Evolutionary conservation across 2,113 vertebrate genomes (phyloP), one percentile per base, ranked within the genome.

Genomic region (Strix uralensis): DNA sequence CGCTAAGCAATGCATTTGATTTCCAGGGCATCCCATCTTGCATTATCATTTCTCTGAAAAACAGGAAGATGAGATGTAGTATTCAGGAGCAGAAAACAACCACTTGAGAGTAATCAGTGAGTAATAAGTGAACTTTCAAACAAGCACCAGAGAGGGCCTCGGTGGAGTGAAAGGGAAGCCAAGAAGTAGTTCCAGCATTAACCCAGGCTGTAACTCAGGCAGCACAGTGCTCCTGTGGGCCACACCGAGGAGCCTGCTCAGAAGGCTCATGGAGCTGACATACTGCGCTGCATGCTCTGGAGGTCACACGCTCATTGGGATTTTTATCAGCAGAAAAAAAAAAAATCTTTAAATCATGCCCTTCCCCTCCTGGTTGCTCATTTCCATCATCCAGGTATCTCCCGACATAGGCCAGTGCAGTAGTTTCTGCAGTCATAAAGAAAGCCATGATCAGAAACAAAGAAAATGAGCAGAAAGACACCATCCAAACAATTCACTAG

Each of bases 231-330:
- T n/a, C 54, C 62, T 67, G 42, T 1, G 6, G 66, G 58, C 32
- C 66, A 15, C 0, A 0, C 34, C 14, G 69, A 54, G 38, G 9
- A 55, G 40, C 46, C 29, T 0, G 1, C 72, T n/a, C 4, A 3
- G 61, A 44, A n/a, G 11, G 34, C 21, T 78, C 40, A 25, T 54
- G 7, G 29, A 49, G 82, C 44, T 46, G 44, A 46, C 44, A 5
- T 7, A 11, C 10, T 14, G 15, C 10, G 26, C 72, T 59, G 46
- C 5, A 3, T 34, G 4, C 22, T 17, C 62, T 27, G 19, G 14
- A 71, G 18, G 13, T 34, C 61, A 71, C 25, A 34, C 4, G 1
- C 10, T 22, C 51, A 32, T 0, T 27, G 49, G 26, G 34, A 51
- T 15, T 63, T 86, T 73, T 73, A n/a, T 47, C 85, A 78, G 81